Evolutionary conservation across 2,113 vertebrate genomes (phyloP).

Genomic region (Castor canadensis): DNA sequence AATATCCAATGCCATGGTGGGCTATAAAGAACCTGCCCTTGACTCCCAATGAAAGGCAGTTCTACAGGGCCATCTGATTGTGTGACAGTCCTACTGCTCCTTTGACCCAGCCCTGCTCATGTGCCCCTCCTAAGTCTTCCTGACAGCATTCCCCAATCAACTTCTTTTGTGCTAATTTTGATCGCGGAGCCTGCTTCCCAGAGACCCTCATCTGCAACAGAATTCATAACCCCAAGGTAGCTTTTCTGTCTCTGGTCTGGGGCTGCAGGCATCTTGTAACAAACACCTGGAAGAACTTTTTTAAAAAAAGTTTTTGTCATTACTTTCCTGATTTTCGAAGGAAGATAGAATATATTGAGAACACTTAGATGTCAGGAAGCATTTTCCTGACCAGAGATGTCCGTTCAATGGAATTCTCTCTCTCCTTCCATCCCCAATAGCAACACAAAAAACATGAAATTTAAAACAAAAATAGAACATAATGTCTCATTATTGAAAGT

Average conservation of each 20-base stretch:
- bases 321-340: slow-evolving; percentile 15
- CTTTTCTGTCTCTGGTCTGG: not conserved
- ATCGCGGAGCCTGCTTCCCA: not conserved
- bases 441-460: slow-evolving; percentile 63
- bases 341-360: not conserved
- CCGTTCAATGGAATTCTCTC: slow-evolving; percentile 19
- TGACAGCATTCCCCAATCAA: not conserved
- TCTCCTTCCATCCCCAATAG: not conserved
- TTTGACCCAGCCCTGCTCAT: not conserved
- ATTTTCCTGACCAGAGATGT: not conserved
- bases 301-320: not conserved
- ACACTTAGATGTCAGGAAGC: not conserved
- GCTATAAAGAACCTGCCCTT: not conserved
- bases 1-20: rapidly evolving
- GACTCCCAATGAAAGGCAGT: not conserved
- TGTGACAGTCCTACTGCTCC: rapidly evolving
- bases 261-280: not conserved
- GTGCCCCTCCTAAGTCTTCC: not conserved
- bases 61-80: not conserved
- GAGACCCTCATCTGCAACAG: not conserved
- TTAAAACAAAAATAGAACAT: slow-evolving; percentile 68
- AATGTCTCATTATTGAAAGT: slow-evolving; percentile 68
- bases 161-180: not conserved
- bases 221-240: not conserved
- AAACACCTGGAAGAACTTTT: not conserved